Percentiles rank a stretch among this genome's conserved stretches.
These are phyloP conservation scores for Timema podura DNA, from an alignment of 2,888 invertebrate species.

Conservation along the genomic window DNA sequence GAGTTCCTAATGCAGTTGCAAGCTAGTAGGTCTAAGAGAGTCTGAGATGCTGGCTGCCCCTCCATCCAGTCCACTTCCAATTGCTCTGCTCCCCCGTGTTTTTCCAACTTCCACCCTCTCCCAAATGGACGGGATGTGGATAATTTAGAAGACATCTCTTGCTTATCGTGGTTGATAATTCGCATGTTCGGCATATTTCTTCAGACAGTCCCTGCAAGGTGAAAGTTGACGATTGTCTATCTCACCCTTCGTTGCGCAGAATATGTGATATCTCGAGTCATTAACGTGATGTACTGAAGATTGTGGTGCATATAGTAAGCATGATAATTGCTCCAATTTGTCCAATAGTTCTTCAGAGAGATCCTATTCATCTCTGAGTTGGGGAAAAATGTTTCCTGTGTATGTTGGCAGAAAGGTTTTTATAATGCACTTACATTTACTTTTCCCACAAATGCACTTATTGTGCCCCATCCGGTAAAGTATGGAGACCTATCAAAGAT, in stretches of 20 bases:
- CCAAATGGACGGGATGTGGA: neutral
- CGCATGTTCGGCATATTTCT: neutral
- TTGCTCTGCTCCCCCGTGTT: neutral
- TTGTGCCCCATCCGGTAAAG: neutral
- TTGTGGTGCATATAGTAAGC: neutral
- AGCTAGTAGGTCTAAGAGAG: no score
- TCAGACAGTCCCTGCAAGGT: neutral
- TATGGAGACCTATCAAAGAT: neutral
- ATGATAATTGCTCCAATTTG: neutral
- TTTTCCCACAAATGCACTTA: neutral
- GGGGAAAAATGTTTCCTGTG: conserved; percentile 4
- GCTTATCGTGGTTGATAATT: conserved; percentile 1
- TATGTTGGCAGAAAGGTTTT: neutral
- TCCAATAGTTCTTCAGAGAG: neutral
- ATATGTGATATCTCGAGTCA: neutral
- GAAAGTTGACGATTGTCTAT: conserved; percentile 5
- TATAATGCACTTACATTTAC: neutral
- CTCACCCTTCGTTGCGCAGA: neutral
- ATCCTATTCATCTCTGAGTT: neutral
- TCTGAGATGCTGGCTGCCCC: neutral
- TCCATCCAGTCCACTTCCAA: neutral
- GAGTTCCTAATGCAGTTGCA: no score
- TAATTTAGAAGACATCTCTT: conserved; percentile 2
- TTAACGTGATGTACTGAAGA: neutral
- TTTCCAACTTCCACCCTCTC: neutral